These are phyloP conservation scores for Dipus sagitta DNA, from an alignment of 2,797 vertebrate species.

Conservation along the genomic window DNA sequence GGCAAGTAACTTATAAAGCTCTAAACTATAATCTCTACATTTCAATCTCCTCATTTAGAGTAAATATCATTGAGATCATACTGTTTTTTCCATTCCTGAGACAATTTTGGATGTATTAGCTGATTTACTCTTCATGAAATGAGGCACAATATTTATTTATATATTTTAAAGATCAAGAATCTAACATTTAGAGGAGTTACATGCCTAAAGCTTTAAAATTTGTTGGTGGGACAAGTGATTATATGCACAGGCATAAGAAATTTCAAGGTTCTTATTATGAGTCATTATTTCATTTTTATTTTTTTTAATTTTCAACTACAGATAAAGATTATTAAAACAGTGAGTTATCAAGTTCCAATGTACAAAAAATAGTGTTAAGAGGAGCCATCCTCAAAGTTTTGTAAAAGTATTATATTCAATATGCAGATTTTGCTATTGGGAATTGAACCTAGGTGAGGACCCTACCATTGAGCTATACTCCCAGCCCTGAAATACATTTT, in stretches of 20 bases:
- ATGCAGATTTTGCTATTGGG: too few relatives aligned
- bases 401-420: too few relatives aligned
- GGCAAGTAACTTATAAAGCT: background rate
- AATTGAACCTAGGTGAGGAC: too few relatives aligned
- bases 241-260: background rate
- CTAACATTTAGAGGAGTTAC: background rate
- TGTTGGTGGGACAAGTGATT: background rate
- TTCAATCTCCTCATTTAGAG: background rate
- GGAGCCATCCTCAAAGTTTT: too few relatives aligned
- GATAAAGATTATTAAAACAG: too few relatives aligned
- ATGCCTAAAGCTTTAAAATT: background rate
- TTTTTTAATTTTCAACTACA: too few relatives aligned
- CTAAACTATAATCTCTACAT: background rate
- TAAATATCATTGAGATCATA: constrained; percentile 28
- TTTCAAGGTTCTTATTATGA: background rate
- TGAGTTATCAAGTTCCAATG: too few relatives aligned
- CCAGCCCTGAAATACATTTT: too few relatives aligned
- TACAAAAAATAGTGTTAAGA: too few relatives aligned
- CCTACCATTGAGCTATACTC: too few relatives aligned
- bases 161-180: background rate
- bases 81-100: background rate
- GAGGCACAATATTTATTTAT: background rate
- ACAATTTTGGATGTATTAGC: background rate
- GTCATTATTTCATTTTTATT: background rate
- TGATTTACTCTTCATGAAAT: constrained; percentile 17